Percentiles rank a stretch among this genome's conserved stretches.
phyloP scores from a whole-genome alignment of 1,140 invertebrate species.

The Contarinia nasturtii region DNA sequence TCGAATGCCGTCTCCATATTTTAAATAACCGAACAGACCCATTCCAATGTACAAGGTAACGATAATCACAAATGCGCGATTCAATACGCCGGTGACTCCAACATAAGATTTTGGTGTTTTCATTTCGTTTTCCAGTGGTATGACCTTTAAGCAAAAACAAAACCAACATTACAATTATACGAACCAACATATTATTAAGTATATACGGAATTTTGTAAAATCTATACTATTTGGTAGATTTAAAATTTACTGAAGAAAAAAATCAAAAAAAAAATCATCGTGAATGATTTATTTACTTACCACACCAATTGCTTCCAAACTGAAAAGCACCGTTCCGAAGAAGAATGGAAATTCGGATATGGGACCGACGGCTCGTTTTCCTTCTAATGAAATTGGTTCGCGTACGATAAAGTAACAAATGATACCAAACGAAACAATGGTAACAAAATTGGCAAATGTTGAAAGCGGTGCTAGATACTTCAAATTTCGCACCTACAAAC shows the following conservation, averaged over 20 bases:
- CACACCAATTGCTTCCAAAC: conserved; percentile 74
- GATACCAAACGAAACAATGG: conserved; percentile 40
- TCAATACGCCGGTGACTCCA: conserved; percentile 52
- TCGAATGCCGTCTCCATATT: conserved; percentile 41
- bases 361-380: conserved; percentile 27
- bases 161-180: background rate
- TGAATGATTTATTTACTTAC: conserved; percentile 30
- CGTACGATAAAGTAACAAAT: conserved; percentile 48
- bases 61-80: conserved; percentile 57
- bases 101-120: conserved; percentile 51
- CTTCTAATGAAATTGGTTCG: conserved; percentile 29
- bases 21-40: conserved; percentile 68
- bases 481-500: conserved; percentile 34
- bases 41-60: conserved; percentile 49
- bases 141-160: conserved; percentile 45
- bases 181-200: too few relatives aligned
- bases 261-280: conserved; percentile 1
- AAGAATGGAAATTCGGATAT: conserved; percentile 42
- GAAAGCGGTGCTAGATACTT: conserved; percentile 56
- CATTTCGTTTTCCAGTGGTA: conserved; percentile 76
- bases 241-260: conserved; percentile 22
- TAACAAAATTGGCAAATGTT: conserved; percentile 48
- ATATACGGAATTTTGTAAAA: too few relatives aligned
- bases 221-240: too few relatives aligned
- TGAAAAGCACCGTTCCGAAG: conserved; percentile 76